These are phyloP conservation scores for Epizoanthus scotinus DNA, from an alignment of 92 coral and sea anemone genomes.

Conservation along the genomic window DNA sequence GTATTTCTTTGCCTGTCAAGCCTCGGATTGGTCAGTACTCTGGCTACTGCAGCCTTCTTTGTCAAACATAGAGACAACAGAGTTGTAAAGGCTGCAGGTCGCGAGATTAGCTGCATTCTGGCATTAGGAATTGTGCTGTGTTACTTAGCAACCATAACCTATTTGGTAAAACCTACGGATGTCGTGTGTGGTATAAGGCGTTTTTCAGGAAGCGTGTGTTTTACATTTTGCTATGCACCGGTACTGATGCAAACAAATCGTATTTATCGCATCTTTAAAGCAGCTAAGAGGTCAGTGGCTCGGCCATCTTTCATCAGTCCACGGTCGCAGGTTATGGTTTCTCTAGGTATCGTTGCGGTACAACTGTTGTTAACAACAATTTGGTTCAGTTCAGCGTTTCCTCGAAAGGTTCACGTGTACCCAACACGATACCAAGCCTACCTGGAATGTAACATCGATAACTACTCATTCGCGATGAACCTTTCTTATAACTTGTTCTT, in stretches of 20 bases:
- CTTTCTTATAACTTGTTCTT: constrained; percentile 77
- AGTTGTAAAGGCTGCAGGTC: constrained; percentile 89
- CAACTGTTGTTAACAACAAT: constrained; percentile 77
- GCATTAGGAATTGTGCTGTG: constrained; percentile 73
- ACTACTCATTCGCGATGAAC: constrained; percentile 71
- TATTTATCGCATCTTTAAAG: constrained; percentile 88
- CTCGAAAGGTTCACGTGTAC: constrained; percentile 60
- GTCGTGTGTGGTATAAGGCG: constrained; percentile 63
- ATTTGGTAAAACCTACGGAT: constrained; percentile 63
- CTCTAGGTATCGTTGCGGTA: constrained; percentile 73
- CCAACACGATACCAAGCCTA: constrained; percentile 46
- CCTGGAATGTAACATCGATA: constrained; percentile 67
- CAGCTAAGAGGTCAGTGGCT: constrained; percentile 81
- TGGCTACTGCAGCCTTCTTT: constrained; percentile 64
- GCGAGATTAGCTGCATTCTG: constrained; percentile 77
- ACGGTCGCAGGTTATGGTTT: constrained; percentile 73
- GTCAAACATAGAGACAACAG: constrained; percentile 57
- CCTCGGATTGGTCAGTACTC: constrained; percentile 59
- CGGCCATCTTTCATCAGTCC: constrained; percentile 90
- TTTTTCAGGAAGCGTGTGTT: constrained; percentile 72
- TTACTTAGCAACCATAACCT: constrained; percentile 61
- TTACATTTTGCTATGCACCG: constrained; percentile 90
- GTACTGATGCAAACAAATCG: constrained; percentile 88
- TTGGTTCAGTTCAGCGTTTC: constrained; percentile 84
- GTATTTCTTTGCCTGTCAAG: constrained; percentile 38